phyloP scores from a whole-genome alignment of 2,888 invertebrate species.

The Drosophila nr. perissopoda region DNA sequence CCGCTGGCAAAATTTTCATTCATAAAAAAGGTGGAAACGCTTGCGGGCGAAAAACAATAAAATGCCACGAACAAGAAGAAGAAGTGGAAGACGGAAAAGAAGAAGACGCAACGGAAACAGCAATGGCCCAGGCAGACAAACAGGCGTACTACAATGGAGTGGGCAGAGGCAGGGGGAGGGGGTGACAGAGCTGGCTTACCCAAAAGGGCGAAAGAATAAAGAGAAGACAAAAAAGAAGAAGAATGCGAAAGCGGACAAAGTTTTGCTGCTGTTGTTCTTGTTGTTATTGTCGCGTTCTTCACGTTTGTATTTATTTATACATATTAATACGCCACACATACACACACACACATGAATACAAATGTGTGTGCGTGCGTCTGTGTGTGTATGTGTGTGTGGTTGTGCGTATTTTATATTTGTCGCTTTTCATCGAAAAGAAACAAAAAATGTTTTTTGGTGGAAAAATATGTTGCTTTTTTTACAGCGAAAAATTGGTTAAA shows the following conservation, averaged over 20 bases:
- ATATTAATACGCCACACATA: constrained; percentile 59
- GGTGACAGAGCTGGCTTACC: neutral
- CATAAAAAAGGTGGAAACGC: constrained; percentile 74
- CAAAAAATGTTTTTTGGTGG: constrained; percentile 35
- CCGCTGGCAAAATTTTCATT: constrained; percentile 66
- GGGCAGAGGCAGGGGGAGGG: neutral
- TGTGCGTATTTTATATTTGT: constrained; percentile 54
- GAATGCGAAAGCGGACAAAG: constrained; percentile 37
- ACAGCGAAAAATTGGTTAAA: constrained; percentile 44
- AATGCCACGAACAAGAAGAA: constrained; percentile 41
- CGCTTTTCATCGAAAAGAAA: constrained; percentile 53
- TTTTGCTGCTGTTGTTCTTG: constrained; percentile 56
- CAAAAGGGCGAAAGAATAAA: constrained; percentile 2
- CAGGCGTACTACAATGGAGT: constrained; percentile 51
- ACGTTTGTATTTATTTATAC: constrained; percentile 69
- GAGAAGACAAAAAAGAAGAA: neutral
- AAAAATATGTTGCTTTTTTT: constrained; percentile 63
- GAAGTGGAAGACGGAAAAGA: constrained; percentile 12
- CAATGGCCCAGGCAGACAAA: constrained; percentile 65
- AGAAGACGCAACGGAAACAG: constrained; percentile 45
- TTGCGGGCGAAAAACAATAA: constrained; percentile 77
- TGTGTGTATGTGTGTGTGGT: constrained; percentile 19
- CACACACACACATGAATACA: constrained; percentile 3
- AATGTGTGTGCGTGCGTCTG: constrained; percentile 12
- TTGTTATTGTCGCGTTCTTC: constrained; percentile 51